A percentile compares a stretch with the other conserved stretches of the same genome.
Evolutionary conservation across 1,140 invertebrate genomes (phyloP).

Genomic region (Uloborus diversus): DNA sequence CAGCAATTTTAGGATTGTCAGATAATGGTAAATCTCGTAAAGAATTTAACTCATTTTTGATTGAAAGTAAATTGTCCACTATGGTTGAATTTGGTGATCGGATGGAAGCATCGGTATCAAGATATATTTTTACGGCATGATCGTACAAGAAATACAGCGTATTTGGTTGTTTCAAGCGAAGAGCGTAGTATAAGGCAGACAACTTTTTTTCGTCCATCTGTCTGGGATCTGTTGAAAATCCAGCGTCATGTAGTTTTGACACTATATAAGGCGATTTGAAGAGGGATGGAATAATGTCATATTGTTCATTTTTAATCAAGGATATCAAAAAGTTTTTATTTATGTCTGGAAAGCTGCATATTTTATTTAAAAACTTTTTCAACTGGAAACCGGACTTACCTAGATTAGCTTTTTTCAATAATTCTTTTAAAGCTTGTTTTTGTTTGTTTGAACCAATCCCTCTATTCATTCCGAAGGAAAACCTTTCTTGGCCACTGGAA

Average conservation of each 20-base stretch:
- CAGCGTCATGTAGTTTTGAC: slow-evolving; percentile 15
- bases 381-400: not conserved
- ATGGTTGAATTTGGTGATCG: not conserved
- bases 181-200: not conserved
- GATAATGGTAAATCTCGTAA: not conserved
- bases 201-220: not conserved
- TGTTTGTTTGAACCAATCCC: not conserved
- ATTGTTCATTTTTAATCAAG: not conserved
- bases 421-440: not conserved
- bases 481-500: not conserved
- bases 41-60: not conserved
- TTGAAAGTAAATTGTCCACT: not conserved
- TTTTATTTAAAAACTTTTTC: not conserved
- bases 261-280: slow-evolving; percentile 1
- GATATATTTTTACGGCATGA: slow-evolving; percentile 3
- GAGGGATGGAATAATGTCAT: not conserved
- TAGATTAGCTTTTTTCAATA: not conserved
- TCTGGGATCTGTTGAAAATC: slow-evolving; percentile 12
- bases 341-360: not conserved
- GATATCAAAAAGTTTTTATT: slow-evolving; percentile 1
- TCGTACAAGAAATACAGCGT: slow-evolving; percentile 15
- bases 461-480: not conserved
- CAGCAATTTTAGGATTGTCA: not conserved
- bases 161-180: not conserved
- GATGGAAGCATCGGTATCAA: not conserved